Percentiles rank a stretch among this genome's conserved stretches.
Conservation (phyloP, 2,113 vertebrate species). For the Nothobranchius furzeri region DNA sequence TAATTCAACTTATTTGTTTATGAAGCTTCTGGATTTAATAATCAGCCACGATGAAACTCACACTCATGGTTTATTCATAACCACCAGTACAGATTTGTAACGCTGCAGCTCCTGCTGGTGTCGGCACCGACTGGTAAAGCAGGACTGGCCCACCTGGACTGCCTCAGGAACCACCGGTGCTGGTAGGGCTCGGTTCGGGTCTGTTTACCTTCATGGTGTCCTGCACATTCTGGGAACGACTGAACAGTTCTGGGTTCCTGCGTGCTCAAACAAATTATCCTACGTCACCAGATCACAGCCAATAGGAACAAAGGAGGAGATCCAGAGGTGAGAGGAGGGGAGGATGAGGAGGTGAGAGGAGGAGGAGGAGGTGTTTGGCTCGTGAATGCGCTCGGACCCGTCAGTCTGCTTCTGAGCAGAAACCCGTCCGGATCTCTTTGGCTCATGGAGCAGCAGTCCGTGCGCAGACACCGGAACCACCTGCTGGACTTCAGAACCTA, state of each 20-base stretch:
- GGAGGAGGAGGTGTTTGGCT: not conserved
- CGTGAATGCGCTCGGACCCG: not conserved
- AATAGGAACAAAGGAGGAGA: not conserved
- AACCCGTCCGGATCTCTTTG: not conserved
- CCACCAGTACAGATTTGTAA: too few species aligned
- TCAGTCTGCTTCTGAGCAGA: slow-evolving; percentile 1
- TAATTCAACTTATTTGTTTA: too few species aligned
- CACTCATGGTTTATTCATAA: too few species aligned
- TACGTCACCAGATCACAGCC: not conserved
- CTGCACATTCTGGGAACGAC: not conserved
- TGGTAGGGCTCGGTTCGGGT: not conserved
- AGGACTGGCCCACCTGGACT: too few species aligned
- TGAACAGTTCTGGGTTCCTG: not conserved
- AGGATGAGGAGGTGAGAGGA: slow-evolving; percentile 3
- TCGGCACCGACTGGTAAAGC: too few species aligned
- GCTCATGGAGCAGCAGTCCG: slow-evolving; percentile 7
- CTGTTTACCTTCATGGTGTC: not conserved
- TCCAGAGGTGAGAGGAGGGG: not conserved
- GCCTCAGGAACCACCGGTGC: too few species aligned
- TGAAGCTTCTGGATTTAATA: too few species aligned
- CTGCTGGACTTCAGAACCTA: not conserved
- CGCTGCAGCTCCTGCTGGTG: too few species aligned
- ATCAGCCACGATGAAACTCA: too few species aligned
- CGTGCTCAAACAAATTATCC: not conserved
- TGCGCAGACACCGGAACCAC: fast-evolving